These are phyloP conservation scores for Masnerella sp. DNA, from an alignment of 2,888 invertebrate genomes.

Conservation along the genomic window DNA sequence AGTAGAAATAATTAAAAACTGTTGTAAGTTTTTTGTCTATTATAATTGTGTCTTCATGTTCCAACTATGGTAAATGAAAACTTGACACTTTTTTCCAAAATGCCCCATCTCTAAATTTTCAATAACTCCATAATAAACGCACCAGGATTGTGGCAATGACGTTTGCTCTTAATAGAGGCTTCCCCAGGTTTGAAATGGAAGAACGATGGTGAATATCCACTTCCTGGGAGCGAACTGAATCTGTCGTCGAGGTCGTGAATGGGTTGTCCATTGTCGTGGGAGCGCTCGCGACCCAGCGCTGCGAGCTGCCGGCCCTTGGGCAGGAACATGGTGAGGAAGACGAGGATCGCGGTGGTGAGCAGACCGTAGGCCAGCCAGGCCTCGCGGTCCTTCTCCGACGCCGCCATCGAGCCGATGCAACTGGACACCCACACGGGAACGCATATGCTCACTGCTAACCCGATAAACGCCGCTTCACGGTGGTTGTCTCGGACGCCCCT, in stretches of 20 bases:
- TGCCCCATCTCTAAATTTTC: no score
- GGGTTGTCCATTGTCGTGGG: conserved; percentile 64
- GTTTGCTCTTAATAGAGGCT: conserved; percentile 83
- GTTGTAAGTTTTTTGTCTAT: no score
- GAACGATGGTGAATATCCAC: conserved; percentile 93
- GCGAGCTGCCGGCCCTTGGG: conserved; percentile 94
- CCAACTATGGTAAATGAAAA: no score
- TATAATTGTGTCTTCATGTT: no score
- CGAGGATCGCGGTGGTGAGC: conserved; percentile 89
- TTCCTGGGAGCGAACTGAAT: conserved; percentile 88
- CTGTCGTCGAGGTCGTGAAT: conserved; percentile 90
- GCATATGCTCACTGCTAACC: conserved; percentile 90
- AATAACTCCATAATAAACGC: no score
- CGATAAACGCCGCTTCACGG: conserved; percentile 94
- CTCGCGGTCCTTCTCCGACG: conserved; percentile 87
- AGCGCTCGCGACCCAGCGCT: conserved; percentile 92
- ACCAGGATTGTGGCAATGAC: conserved; percentile 78
- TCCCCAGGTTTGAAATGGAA: conserved; percentile 95
- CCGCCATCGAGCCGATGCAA: conserved; percentile 79
- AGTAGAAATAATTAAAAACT: no score
- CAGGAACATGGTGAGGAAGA: conserved; percentile 96
- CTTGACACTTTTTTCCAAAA: no score
- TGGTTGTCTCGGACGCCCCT: conserved; percentile 95
- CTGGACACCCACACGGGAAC: conserved; percentile 94
- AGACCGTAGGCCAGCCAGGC: conserved; percentile 94